A percentile compares a stretch with the other conserved stretches of the same genome.
phyloP scores from a whole-genome alignment of 1,140 invertebrate species.

The Andricus grossulariae region DNA sequence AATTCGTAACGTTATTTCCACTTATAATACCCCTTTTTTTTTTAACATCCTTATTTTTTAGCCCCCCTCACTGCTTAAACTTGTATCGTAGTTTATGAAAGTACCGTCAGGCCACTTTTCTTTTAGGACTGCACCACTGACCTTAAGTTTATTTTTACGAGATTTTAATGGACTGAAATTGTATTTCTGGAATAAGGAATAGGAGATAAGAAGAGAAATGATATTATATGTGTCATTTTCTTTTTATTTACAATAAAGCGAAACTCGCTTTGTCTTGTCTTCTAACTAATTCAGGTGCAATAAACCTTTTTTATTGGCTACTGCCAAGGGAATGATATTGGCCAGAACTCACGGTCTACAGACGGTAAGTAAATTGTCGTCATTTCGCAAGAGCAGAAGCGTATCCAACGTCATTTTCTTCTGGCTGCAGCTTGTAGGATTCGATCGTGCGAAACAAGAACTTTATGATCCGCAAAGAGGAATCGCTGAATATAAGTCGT shows the following conservation, averaged over 20 bases:
- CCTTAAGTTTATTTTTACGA: no score
- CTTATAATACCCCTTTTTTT: no score
- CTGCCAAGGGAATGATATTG: slow-evolving; percentile 22
- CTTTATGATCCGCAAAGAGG: slow-evolving; percentile 29
- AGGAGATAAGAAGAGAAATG: neutral
- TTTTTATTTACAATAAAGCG: slow-evolving; percentile 16
- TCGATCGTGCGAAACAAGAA: slow-evolving; percentile 26
- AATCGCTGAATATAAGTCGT: slow-evolving; percentile 30
- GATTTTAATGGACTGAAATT: no score
- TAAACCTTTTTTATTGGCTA: slow-evolving; percentile 22
- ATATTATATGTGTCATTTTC: neutral
- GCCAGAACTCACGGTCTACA: slow-evolving; percentile 17
- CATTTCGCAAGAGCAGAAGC: slow-evolving; percentile 24
- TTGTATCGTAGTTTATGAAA: no score
- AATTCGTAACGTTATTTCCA: no score
- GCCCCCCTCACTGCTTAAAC: no score
- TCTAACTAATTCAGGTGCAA: slow-evolving; percentile 9
- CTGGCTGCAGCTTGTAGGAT: slow-evolving; percentile 28
- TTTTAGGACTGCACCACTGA: no score
- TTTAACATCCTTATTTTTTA: no score
- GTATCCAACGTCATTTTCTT: slow-evolving; percentile 31
- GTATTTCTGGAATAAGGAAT: no score
- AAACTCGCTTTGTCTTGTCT: slow-evolving; percentile 20
- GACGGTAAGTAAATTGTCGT: slow-evolving; percentile 29
- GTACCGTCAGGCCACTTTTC: no score